Percentiles rank a stretch among this genome's conserved stretches.
Evolutionary conservation across 30 jellyfish, hydroid and myxozoan species (phyloP).

Genomic region (Haliclystus octoradiatus): DNA sequence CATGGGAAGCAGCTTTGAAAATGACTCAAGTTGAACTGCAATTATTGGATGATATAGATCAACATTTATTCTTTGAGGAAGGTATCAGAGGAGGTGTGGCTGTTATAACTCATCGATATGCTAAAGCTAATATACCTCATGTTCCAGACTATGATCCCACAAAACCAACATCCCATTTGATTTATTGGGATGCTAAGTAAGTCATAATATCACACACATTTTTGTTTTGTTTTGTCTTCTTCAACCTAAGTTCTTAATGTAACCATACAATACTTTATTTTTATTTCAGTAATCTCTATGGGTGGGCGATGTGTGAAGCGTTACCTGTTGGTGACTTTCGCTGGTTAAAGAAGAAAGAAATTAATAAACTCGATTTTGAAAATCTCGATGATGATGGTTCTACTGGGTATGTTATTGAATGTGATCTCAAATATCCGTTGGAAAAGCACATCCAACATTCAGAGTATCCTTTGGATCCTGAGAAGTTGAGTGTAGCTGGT

Average conservation of each 20-base stretch:
- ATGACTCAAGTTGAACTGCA: slow-evolving; percentile 22
- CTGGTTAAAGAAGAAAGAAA: slow-evolving; percentile 31
- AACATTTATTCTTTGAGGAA: slow-evolving; percentile 17
- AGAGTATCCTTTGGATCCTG: neutral
- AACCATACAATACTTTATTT: no score
- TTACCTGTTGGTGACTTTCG: slow-evolving; percentile 4
- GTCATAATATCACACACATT: no score
- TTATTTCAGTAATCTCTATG: no score
- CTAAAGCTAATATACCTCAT: slow-evolving; percentile 22
- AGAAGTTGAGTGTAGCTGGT: neutral
- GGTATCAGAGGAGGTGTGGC: slow-evolving; percentile 44
- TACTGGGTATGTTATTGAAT: neutral
- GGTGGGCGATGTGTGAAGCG: no score
- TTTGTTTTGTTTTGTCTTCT: no score
- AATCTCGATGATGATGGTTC: neutral
- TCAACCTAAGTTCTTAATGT: no score
- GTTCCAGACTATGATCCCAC: slow-evolving; percentile 3
- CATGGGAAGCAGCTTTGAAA: slow-evolving; percentile 22
- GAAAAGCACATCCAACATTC: neutral
- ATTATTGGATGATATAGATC: slow-evolving; percentile 17
- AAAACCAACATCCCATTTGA: slow-evolving; percentile 14
- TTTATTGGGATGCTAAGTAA: no score
- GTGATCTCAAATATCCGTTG: neutral
- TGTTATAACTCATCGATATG: slow-evolving; percentile 20
- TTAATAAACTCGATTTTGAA: slow-evolving; percentile 1